A percentile compares a stretch with the other conserved stretches of the same genome.
These are phyloP conservation scores for Acromyrmex charruanus DNA, from an alignment of 1,140 invertebrate genomes.

Conservation along the genomic window DNA sequence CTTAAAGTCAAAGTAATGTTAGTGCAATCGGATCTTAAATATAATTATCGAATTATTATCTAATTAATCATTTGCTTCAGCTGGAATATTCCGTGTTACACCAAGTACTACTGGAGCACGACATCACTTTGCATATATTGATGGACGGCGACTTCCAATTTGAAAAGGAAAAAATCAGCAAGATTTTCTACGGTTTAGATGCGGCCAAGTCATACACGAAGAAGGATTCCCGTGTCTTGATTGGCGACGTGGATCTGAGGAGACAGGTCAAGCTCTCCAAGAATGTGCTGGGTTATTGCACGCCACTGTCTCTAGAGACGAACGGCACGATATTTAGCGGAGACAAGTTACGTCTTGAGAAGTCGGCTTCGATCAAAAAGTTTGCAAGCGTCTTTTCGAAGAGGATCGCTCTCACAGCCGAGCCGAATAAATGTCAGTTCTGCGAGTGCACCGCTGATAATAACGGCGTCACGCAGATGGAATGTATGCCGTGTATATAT, in stretches of 20 bases:
- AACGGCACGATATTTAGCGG: constrained; percentile 92
- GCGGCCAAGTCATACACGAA: constrained; percentile 91
- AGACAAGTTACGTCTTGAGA: constrained; percentile 88
- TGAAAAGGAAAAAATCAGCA: constrained; percentile 90
- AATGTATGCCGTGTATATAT: constrained; percentile 88
- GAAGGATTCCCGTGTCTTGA: constrained; percentile 90
- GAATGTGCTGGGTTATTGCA: constrained; percentile 92
- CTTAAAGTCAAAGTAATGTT: no score
- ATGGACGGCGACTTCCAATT: constrained; percentile 93
- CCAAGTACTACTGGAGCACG: constrained; percentile 92
- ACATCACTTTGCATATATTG: constrained; percentile 93
- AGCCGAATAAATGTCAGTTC: constrained; percentile 89
- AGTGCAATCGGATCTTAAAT: neutral
- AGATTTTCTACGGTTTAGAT: constrained; percentile 93
- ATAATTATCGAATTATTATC: neutral
- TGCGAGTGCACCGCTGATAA: constrained; percentile 92
- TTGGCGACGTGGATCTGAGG: constrained; percentile 90
- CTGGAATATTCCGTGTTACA: constrained; percentile 93
- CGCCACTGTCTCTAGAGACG: constrained; percentile 92
- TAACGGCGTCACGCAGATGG: constrained; percentile 89
- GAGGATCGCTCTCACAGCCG: constrained; percentile 89
- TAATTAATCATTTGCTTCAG: constrained; percentile 84
- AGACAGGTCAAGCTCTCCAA: constrained; percentile 92
- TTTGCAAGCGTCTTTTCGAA: constrained; percentile 91
- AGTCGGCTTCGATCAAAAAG: constrained; percentile 88